phyloP scores from a whole-genome alignment of 2,113 vertebrate species.

The Pygoscelis antarcticus region DNA sequence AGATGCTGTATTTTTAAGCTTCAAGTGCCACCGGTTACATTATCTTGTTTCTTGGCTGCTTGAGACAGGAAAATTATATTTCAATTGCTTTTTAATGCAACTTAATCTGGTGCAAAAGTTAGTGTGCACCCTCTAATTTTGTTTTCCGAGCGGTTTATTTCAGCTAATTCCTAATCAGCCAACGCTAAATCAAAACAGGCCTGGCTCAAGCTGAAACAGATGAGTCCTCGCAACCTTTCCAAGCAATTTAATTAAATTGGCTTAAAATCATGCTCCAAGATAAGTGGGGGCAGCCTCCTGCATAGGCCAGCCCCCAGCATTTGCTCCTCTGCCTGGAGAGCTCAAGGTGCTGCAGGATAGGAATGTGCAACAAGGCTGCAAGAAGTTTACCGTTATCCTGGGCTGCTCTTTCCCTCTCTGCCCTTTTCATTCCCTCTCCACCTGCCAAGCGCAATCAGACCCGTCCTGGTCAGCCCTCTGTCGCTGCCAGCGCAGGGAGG shows the following conservation, averaged over 20 bases:
- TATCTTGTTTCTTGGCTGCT: constrained; percentile 38
- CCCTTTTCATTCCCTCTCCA: not conserved
- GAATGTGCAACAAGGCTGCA: not conserved
- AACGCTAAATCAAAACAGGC: constrained; percentile 2
- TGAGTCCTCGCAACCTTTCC: not conserved
- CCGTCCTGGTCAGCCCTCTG: not conserved
- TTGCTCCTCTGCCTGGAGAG: not conserved
- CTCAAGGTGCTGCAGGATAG: not conserved
- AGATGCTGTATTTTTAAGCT: not conserved
- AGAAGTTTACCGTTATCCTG: not conserved
- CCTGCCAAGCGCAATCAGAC: constrained; percentile 18
- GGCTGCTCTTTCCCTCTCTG: not conserved
- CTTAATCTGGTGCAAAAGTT: constrained; percentile 48
- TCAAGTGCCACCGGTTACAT: not conserved
- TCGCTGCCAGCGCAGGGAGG: not conserved
- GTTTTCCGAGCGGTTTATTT: constrained; percentile 23
- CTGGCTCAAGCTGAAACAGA: constrained; percentile 10
- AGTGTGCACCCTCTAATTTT: not conserved
- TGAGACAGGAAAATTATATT: constrained; percentile 25
- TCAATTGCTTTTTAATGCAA: constrained; percentile 49
- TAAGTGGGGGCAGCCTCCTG: not conserved
- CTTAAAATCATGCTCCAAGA: not conserved
- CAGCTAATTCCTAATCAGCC: constrained; percentile 28
- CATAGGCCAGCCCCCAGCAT: not conserved
- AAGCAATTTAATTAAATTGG: constrained; percentile 40